These are phyloP conservation scores for Drosophila acutilabella DNA, from an alignment of 2,888 invertebrate genomes.

Conservation along the genomic window DNA sequence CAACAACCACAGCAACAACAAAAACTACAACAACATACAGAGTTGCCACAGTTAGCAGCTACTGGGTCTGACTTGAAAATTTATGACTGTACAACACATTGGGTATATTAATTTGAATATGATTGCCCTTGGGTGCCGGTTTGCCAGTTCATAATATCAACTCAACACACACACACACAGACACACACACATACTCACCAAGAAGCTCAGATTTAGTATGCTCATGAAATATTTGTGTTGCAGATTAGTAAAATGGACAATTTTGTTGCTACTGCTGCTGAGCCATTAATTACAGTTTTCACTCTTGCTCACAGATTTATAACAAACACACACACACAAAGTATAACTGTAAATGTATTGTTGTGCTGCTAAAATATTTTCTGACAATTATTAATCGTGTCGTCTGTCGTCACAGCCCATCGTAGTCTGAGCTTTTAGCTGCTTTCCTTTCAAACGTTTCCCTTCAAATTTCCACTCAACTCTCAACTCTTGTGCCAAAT, in stretches of 20 bases:
- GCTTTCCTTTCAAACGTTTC: neutral
- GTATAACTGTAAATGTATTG: neutral
- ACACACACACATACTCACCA: conserved; percentile 2
- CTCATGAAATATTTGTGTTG: conserved; percentile 75
- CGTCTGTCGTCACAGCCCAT: conserved; percentile 50
- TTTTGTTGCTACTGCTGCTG: conserved; percentile 57
- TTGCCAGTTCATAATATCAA: conserved; percentile 73
- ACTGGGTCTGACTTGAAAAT: conserved; percentile 59
- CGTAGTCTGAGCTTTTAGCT: conserved; percentile 13
- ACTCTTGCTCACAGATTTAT: conserved; percentile 50
- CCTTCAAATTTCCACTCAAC: conserved; percentile 3
- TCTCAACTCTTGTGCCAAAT: conserved; percentile 27
- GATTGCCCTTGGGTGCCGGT: conserved; percentile 71
- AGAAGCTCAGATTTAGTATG: conserved; percentile 49
- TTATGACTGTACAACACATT: conserved; percentile 79
- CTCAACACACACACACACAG: conserved; percentile 48
- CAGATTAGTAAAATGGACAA: conserved; percentile 79
- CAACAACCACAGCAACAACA: conserved; percentile 11
- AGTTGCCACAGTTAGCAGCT: conserved; percentile 25
- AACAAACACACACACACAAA: conserved; percentile 12
- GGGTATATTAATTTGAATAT: conserved; percentile 82
- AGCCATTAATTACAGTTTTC: conserved; percentile 78
- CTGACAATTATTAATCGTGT: conserved; percentile 79
- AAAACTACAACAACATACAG: conserved; percentile 17
- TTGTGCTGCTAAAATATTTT: conserved; percentile 41